Base-by-base conservation (phyloP, 2,888 invertebrate species). In the Brachylomia viminalis region DNA sequence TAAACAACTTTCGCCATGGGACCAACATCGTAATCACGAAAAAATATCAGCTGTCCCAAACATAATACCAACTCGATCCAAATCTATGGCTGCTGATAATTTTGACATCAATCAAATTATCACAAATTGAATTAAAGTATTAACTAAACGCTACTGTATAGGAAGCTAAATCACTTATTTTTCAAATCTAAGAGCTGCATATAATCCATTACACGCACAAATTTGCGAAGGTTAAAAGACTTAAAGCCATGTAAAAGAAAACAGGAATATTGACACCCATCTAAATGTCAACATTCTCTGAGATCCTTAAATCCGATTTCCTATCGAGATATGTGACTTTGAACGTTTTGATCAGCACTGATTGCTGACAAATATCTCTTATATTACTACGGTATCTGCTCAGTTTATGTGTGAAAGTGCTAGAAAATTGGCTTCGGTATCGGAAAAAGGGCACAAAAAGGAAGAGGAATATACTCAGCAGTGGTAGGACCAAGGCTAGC, bases 221-320 rank as follows among this genome's bases (percentile, higher is more conserved):
- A n/a, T 6, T 33, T 5, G 1, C 11, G 1, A 59, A 61, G 15
- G 15, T 47, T 5, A 5, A 47, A 79, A 3, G 0, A 49, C 27
- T 38, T 20, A 52, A 20, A 38, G 4, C 23, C 3, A 61, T 23
- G 33, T 65, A 38, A 27, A 42, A 13, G 42, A 68, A 66, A 61
- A 75, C 45, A 68, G n/a, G 15, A 65, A 72, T 45, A 65, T 33
- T 72, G 17, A 71, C 54, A 47, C 27, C 27, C 33, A 30, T 58
- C 6, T 23, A 30, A 66, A 11, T 61, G 72, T n/a, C 27, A 72
- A 66, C 13, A 54, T 54, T 69, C 45, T 47, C 38, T 68, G 61
- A 54, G 85, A 72, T 75, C 72, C 69, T 62, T 62, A 73, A 81
- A 81, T 81, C 70, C 61, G 77, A 82, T 81, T 85, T 85, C 67